These are phyloP conservation scores for Spizaetus ornatus DNA, from an alignment of 2,113 vertebrate genomes.

Conservation along the genomic window DNA sequence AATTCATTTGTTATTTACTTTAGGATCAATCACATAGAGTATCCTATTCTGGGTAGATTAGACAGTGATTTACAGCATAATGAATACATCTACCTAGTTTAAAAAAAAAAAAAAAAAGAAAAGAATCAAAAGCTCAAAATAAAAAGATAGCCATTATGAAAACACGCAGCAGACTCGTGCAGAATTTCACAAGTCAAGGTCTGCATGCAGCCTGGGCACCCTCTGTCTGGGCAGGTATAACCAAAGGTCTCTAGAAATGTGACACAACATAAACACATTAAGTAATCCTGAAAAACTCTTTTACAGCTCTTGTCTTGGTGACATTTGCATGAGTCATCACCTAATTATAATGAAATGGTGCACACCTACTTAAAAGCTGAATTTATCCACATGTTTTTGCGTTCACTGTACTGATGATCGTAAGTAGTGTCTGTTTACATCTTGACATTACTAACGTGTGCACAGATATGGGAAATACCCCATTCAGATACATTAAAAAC, in stretches of 20 bases:
- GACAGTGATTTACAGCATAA: not conserved
- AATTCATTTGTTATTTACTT: not conserved
- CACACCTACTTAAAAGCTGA: not conserved
- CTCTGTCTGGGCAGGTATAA: not conserved
- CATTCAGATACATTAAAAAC: not conserved
- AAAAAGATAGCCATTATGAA: not conserved
- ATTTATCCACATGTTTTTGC: not conserved
- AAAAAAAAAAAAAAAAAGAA: not conserved
- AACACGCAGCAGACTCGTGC: accelerated
- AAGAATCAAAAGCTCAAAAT: not conserved
- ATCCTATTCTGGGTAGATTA: not conserved
- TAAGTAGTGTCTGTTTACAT: not conserved
- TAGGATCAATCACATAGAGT: not conserved
- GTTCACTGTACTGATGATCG: not conserved
- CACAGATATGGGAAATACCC: not conserved
- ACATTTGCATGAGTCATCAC: not conserved
- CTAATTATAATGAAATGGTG: too few species aligned
- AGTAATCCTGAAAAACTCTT: not conserved
- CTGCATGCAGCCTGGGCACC: not conserved
- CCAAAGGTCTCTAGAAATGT: not conserved
- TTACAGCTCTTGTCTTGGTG: not conserved
- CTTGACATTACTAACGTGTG: not conserved
- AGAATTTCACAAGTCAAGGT: not conserved
- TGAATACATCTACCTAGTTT: not conserved
- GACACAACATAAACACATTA: not conserved